Conservation (phyloP, 2,113 vertebrate species). For the Bathybates hornii region DNA sequence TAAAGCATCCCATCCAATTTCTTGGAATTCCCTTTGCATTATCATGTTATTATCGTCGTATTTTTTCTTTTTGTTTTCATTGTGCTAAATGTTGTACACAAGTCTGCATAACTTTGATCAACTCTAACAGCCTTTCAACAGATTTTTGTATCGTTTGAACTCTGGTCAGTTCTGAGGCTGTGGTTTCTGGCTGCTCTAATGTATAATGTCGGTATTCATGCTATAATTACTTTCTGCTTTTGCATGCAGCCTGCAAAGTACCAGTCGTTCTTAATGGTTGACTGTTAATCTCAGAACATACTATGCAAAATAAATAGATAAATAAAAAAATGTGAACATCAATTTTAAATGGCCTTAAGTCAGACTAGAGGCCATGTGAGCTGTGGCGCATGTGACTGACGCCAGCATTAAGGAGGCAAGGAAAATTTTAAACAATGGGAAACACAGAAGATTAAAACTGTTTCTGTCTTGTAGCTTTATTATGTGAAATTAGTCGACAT, state of each 20-base stretch:
- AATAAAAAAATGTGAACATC: neutral
- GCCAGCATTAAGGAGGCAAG: neutral
- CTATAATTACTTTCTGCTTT: neutral
- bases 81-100: neutral
- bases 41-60: rapidly evolving
- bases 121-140: neutral
- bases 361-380: neutral
- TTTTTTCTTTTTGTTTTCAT: neutral
- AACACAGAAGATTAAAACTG: neutral
- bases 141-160: neutral
- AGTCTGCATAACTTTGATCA: neutral
- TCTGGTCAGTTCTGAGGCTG: neutral
- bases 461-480: neutral
- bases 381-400: too few species aligned
- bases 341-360: neutral
- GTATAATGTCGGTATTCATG: neutral
- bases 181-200: neutral
- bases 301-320: neutral
- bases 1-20: neutral
- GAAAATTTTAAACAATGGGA: neutral
- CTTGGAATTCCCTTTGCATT: neutral
- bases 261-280: neutral
- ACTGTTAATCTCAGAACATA: neutral
- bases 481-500: neutral
- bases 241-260: neutral